A percentile compares a stretch with the other conserved stretches of the same genome.
Evolutionary conservation across 2,888 invertebrate species (phyloP).

Genomic region (Pyrrhia umbra): DNA sequence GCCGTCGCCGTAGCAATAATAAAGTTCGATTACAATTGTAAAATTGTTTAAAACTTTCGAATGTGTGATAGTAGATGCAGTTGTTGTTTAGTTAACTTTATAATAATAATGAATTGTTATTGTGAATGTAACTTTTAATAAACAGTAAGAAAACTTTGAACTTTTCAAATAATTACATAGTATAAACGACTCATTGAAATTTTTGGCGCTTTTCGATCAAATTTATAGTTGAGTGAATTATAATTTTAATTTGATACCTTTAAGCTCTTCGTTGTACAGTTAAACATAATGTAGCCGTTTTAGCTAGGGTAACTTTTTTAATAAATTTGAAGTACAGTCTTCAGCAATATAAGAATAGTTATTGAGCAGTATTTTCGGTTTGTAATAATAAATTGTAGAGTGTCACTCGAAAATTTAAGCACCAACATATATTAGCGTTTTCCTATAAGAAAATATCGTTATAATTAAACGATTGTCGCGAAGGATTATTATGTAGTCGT

Average conservation of each 20-base stretch:
- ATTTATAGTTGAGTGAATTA: conserved; percentile 77
- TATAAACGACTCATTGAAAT: conserved; percentile 70
- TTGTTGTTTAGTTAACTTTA: conserved; percentile 90
- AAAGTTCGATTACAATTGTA: conserved; percentile 88
- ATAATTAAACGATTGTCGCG: conserved; percentile 67
- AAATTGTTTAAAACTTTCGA: conserved; percentile 90
- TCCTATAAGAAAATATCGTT: conserved; percentile 76
- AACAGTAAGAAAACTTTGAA: conserved; percentile 83
- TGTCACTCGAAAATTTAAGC: conserved; percentile 82
- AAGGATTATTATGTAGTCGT: conserved; percentile 64
- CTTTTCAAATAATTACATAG: conserved; percentile 80
- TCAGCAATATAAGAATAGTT: conserved; percentile 82
- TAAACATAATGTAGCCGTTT: conserved; percentile 86
- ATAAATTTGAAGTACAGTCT: conserved; percentile 85
- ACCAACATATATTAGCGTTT: conserved; percentile 84
- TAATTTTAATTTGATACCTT: conserved; percentile 76
- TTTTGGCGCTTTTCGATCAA: conserved; percentile 82
- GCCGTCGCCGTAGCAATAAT: conserved; percentile 89
- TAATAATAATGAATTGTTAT: conserved; percentile 89
- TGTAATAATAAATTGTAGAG: conserved; percentile 76
- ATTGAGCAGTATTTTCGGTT: conserved; percentile 80
- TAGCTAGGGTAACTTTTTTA: conserved; percentile 89
- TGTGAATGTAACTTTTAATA: conserved; percentile 89
- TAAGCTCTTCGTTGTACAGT: conserved; percentile 88
- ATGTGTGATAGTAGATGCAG: conserved; percentile 91